These are phyloP conservation scores for Emys orbicularis DNA, from an alignment of 2,797 vertebrate genomes.

Conservation along the genomic window DNA sequence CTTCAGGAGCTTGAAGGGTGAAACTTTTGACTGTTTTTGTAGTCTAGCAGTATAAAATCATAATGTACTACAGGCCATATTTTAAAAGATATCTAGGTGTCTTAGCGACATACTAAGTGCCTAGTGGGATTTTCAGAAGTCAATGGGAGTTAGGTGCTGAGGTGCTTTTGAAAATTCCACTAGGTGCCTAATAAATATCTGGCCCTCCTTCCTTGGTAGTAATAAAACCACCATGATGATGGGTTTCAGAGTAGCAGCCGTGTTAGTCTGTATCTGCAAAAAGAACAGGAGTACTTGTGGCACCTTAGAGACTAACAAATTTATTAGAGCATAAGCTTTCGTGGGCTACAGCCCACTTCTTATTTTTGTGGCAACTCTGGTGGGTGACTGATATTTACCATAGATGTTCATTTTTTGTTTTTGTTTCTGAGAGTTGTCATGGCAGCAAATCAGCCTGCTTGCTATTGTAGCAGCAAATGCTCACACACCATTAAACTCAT, in stretches of 20 bases:
- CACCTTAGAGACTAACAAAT: too few relatives aligned
- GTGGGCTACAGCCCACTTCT: too few relatives aligned
- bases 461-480: neutral
- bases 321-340: too few relatives aligned
- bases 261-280: too few relatives aligned
- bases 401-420: neutral
- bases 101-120: too few relatives aligned
- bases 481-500: rapidly evolving
- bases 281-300: too few relatives aligned
- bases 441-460: neutral
- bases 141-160: neutral
- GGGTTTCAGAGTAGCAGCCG: neutral
- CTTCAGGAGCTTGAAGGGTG: neutral
- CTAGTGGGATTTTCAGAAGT: too few relatives aligned
- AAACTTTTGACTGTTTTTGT: slow-evolving; percentile 25
- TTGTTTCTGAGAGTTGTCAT: slow-evolving; percentile 56
- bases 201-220: neutral
- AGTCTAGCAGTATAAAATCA: slow-evolving; percentile 12
- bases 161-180: neutral
- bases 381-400: neutral
- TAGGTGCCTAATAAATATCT: neutral
- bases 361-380: neutral
- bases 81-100: too few relatives aligned
- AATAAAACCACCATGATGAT: neutral
- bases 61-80: too few relatives aligned